Evolutionary conservation across 2,797 vertebrate species (phyloP).

Genomic region (Hippoglossus hippoglossus): DNA sequence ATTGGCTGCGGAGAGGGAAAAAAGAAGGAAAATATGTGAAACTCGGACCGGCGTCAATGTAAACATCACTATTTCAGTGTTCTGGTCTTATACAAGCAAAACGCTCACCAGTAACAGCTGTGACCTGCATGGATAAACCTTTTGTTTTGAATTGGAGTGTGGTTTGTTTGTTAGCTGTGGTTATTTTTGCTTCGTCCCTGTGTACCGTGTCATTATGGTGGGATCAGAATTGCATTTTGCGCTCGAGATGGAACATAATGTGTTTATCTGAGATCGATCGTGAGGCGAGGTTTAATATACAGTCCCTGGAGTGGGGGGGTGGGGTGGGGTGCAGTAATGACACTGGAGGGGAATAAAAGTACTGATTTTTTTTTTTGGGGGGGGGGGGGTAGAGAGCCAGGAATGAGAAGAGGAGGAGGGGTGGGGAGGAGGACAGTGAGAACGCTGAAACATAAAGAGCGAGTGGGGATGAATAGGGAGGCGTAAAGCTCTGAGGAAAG

Average conservation of each 20-base stretch:
- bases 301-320: constrained; percentile 25
- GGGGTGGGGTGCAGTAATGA: constrained; percentile 23
- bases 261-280: constrained; percentile 74
- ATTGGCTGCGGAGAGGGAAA: constrained; percentile 33
- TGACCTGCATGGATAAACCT: constrained; percentile 14
- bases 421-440: neutral
- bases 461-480: neutral
- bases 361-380: constrained; percentile 22
- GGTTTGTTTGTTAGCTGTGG: constrained; percentile 23
- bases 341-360: constrained; percentile 52
- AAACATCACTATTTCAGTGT: constrained; percentile 24
- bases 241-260: constrained; percentile 68
- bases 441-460: constrained; percentile 19
- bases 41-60: constrained; percentile 11
- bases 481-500: neutral
- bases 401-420: neutral
- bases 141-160: neutral
- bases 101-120: constrained; percentile 17
- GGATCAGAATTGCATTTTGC: constrained; percentile 67
- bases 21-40: constrained; percentile 13
- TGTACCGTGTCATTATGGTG: constrained; percentile 44
- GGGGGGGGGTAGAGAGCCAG: neutral
- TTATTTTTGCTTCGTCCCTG: constrained; percentile 40
- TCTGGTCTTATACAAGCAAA: constrained; percentile 12
- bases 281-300: constrained; percentile 64